Percentiles rank a stretch among this genome's conserved stretches.
phyloP scores from a whole-genome alignment of 2,113 vertebrate genomes.

The Sorex araneus region DNA sequence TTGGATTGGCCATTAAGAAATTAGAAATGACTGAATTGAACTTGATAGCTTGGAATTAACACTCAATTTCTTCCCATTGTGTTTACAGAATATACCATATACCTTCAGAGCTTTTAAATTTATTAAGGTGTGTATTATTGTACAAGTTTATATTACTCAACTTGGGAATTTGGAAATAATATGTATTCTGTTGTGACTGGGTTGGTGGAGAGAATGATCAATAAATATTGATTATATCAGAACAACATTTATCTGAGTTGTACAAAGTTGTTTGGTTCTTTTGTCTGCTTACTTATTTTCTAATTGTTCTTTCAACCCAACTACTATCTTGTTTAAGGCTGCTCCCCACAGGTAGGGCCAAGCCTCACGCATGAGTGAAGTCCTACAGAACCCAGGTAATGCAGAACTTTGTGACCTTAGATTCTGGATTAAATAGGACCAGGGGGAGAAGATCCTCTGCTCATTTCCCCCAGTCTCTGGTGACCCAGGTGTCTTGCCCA shows the following conservation, averaged over 20 bases:
- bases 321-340: too few species aligned
- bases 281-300: not conserved
- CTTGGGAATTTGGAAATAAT: not conserved
- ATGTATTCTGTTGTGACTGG: not conserved
- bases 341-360: too few species aligned
- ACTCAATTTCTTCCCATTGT: not conserved
- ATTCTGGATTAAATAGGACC: too few species aligned
- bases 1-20: not conserved
- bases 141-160: not conserved
- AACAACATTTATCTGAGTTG: too few species aligned
- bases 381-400: too few species aligned
- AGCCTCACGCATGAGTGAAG: too few species aligned
- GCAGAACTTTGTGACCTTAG: too few species aligned
- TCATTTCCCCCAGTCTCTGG: too few species aligned
- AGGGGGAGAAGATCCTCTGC: too few species aligned
- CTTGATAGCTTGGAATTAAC: not conserved
- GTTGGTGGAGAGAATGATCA: not conserved
- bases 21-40: not conserved
- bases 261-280: not conserved
- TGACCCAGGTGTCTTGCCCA: too few species aligned
- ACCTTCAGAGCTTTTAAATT: not conserved
- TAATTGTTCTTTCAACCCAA: not conserved
- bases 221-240: too few species aligned
- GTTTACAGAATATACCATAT: not conserved
- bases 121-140: too few species aligned